phyloP scores from a whole-genome alignment of 2,797 vertebrate genomes.

The Clarias laeviceps region DNA sequence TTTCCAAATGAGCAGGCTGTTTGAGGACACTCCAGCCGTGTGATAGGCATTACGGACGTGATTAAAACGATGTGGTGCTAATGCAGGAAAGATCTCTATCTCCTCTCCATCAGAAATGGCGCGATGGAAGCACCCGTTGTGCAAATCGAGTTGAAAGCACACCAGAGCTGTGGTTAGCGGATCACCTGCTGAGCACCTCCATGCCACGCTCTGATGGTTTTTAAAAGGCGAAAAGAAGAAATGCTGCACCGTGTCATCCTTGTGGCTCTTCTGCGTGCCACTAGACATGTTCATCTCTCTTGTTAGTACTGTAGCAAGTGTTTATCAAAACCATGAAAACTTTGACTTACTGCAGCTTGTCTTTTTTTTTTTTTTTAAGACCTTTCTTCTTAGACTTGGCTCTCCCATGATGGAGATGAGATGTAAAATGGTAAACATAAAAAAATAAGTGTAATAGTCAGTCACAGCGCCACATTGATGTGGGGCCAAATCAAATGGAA shows the following conservation, averaged over 20 bases:
- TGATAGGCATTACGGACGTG: conserved; percentile 77
- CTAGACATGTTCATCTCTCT: conserved; percentile 31
- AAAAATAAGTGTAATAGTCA: conserved; percentile 72
- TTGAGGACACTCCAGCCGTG: conserved; percentile 68
- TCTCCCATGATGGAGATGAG: conserved; percentile 72
- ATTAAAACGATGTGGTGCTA: conserved; percentile 70
- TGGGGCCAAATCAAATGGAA: conserved; percentile 77
- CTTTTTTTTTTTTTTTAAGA: conserved; percentile 58
- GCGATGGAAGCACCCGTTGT: conserved; percentile 26
- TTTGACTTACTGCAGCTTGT: conserved; percentile 11
- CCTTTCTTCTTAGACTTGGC: conserved; percentile 67
- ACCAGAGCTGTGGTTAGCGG: conserved; percentile 38
- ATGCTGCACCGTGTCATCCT: conserved; percentile 14
- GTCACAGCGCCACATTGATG: conserved; percentile 75
- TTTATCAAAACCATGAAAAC: conserved; percentile 54
- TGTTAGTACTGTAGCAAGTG: conserved; percentile 50
- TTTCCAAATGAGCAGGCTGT: conserved; percentile 71
- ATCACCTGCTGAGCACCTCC: conserved; percentile 50
- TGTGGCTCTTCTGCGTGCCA: conserved; percentile 38
- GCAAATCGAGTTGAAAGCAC: conserved; percentile 47
- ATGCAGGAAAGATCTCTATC: conserved; percentile 62
- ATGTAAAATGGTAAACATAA: conserved; percentile 68
- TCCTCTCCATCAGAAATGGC: conserved; percentile 52
- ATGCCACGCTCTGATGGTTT: conserved; percentile 40
- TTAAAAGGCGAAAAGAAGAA: conserved; percentile 35